phyloP scores from a whole-genome alignment of 2,113 vertebrate genomes.

The Catharus fuscescens region DNA sequence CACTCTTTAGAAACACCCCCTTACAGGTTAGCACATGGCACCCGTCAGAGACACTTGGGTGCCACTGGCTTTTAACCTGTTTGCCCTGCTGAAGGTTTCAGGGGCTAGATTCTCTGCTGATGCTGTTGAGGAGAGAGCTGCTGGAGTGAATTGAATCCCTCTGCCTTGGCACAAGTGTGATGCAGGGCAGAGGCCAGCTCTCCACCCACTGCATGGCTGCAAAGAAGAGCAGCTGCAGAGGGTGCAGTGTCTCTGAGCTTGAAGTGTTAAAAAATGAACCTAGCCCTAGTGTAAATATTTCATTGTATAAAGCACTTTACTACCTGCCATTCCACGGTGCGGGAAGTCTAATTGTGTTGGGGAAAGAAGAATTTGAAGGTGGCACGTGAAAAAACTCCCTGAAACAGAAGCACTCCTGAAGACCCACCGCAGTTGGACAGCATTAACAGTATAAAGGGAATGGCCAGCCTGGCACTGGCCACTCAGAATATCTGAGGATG shows the following conservation, averaged over 20 bases:
- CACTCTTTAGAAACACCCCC: background rate
- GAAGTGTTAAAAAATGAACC: constrained; percentile 53
- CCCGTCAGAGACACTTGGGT: background rate
- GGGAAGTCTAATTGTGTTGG: constrained; percentile 55
- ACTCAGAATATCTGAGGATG: constrained; percentile 45
- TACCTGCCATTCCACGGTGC: constrained; percentile 58
- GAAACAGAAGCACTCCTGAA: constrained; percentile 69
- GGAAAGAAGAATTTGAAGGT: constrained; percentile 47
- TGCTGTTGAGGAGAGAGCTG: background rate
- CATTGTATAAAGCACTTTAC: constrained; percentile 90
- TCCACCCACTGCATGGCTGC: background rate
- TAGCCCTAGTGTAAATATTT: constrained; percentile 70
- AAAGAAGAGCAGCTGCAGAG: background rate
- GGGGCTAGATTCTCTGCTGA: background rate
- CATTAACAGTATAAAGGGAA: constrained; percentile 11
- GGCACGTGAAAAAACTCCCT: background rate
- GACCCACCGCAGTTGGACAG: background rate
- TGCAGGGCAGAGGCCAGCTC: background rate
- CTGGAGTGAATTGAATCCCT: background rate
- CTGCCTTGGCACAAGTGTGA: background rate
- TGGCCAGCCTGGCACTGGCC: constrained; percentile 22
- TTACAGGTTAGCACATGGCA: background rate
- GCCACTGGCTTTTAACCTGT: constrained; percentile 25
- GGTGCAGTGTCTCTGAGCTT: constrained; percentile 12
- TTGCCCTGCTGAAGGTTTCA: background rate